Percentiles rank a stretch among this genome's conserved stretches.
Evolutionary conservation across 2,888 invertebrate genomes (phyloP).

Genomic region (Microctonus aethiopoides): DNA sequence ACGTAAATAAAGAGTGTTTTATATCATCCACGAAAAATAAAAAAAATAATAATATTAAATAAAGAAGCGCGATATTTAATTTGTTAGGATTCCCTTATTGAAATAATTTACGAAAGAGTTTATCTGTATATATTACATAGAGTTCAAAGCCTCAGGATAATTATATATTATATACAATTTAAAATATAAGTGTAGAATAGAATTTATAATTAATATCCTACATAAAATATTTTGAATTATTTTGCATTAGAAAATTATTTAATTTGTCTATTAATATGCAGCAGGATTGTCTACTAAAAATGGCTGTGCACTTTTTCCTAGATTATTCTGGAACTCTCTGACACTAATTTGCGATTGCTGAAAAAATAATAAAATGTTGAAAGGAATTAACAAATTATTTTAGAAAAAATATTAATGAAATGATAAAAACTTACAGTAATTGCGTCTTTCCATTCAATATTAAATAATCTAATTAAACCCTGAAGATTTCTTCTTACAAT

Average conservation of each 20-base stretch:
- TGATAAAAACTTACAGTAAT: slow-evolving; percentile 65
- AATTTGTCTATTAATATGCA: slow-evolving; percentile 44
- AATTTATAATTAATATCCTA: neutral
- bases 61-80: neutral
- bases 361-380: slow-evolving; percentile 42
- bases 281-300: slow-evolving; percentile 61
- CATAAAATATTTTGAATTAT: slow-evolving; percentile 27
- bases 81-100: slow-evolving; percentile 4
- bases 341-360: slow-evolving; percentile 59
- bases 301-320: slow-evolving; percentile 57
- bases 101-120: neutral
- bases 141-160: neutral
- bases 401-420: neutral
- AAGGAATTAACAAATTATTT: slow-evolving; percentile 3
- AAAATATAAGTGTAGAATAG: neutral
- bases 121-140: too few relatives aligned
- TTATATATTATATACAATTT: neutral
- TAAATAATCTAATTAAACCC: slow-evolving; percentile 68
- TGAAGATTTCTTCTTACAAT: slow-evolving; percentile 68
- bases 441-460: slow-evolving; percentile 69
- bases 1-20: neutral
- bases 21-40: neutral
- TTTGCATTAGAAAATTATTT: slow-evolving; percentile 9
- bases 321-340: slow-evolving; percentile 56
- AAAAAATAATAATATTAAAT: neutral